Evolutionary conservation across 2,888 invertebrate genomes (phyloP), one percentile per base, ranked within the genome.

Genomic region (Notodonta dromedarius): DNA sequence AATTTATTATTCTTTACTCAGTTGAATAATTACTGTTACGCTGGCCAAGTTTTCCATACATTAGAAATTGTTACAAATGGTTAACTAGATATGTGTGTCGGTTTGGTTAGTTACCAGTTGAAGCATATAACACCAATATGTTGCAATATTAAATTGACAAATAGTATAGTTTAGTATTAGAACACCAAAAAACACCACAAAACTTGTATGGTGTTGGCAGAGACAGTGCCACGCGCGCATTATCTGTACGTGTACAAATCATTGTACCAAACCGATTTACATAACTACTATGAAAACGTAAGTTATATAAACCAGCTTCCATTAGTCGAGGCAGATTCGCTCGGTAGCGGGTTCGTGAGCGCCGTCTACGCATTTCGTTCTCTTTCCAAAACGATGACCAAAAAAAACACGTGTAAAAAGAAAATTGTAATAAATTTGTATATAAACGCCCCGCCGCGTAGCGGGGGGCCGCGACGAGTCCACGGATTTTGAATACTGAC

Each of bases 361-460:
- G 57, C 44, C 59, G 79, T 83, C 77, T 82, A 80, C 79, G 79
- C 77, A 78, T 82, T 82, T 75, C 77, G 80, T 84, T 86, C 78
- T 82, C 73, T 88, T 85, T 84, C 87, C 86, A 87, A 89, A 89
- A 87, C 79, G 80, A 84, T 87, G 91, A 91, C 91, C 91, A 90
- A 91, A 89, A 24, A 24, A 86, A 86, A 83, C 85, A 78, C 72
- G 65, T 82, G 80, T 83, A 80, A 78, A 81, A 77, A 75, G 69
- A 59, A 62, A 65, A 65, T 75, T 75, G 70, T 75, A 75, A 63
- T 62, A 71, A 69, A 75, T 68, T 71, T 87, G 84, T 85, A 87
- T 76, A 85, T 83, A 85, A 24, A 71, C 61, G 82, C 82, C 77
- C 78, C 76, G 88, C 87, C 84, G 87, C 88, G 67, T 83, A 82